Evolutionary conservation across 2,888 invertebrate species (phyloP).

Genomic region (Sericinus montela): DNA sequence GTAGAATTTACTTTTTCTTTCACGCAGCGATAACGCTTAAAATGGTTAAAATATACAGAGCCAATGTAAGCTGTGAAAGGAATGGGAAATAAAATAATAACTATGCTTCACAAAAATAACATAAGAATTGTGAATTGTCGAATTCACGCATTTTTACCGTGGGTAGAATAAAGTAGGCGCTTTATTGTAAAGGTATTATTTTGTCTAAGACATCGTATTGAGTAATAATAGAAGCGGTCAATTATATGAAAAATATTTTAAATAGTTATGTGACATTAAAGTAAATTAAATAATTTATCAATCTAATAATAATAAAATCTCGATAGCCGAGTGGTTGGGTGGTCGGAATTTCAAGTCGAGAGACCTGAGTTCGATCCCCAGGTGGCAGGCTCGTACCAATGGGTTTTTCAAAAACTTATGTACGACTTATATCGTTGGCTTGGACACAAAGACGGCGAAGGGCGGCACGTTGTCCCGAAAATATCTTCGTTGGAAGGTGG

Average conservation of each 20-base stretch:
- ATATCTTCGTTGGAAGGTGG: no score
- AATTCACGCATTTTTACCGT: not conserved
- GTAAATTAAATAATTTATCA: no score
- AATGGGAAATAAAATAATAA: slow-evolving; percentile 3
- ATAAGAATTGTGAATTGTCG: slow-evolving; percentile 5
- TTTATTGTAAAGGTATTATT: slow-evolving; percentile 5
- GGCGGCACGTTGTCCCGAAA: no score
- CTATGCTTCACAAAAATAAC: not conserved
- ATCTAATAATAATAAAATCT: no score
- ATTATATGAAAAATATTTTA: not conserved
- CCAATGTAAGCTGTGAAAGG: not conserved
- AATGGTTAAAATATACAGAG: not conserved
- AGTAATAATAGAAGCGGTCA: not conserved
- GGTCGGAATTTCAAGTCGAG: no score
- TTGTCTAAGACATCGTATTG: not conserved
- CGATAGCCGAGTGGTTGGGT: no score
- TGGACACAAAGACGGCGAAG: no score
- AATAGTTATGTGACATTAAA: not conserved
- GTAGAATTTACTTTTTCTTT: not conserved
- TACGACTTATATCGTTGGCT: no score
- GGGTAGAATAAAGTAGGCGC: no score
- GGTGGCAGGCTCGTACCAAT: no score
- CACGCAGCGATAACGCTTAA: not conserved
- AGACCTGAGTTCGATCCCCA: no score
- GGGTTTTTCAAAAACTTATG: no score